Evolutionary conservation across 2,797 vertebrate genomes (phyloP), one percentile per base, ranked within the genome.

Genomic region (Erithacus rubecula): DNA sequence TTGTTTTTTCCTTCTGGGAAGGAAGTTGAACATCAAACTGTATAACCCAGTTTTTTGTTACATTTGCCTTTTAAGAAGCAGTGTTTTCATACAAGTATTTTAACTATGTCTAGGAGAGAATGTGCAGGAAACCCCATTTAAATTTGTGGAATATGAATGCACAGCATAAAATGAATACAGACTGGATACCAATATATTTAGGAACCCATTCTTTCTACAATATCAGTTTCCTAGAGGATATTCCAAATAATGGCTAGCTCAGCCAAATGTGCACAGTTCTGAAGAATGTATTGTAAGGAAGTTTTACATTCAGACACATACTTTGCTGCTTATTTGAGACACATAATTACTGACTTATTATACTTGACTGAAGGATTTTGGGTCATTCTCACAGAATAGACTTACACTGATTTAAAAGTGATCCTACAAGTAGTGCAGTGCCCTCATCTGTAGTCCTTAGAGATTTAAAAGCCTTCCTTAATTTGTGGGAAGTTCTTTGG

Each of bases 51-150:
- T 3, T 24, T 72, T 83, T 51, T 84, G 9, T 16, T 56, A 15
- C 7, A 29, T 81, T 58, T 83, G 12, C 8, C 44, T 43, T 78
- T 70, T 20, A 44, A 69, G 24, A 74, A 51, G 21, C 4, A 23
- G 17, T 46, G 21, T 60, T n/a, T 88, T 74, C 20, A n/a, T 37
- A 16, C 29, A 22, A 4, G 4, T 41, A 44, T 89, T 60, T 83
- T 79, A 59, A 14, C 15, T 51, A 4, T 18, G 7, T 75, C 44
- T 85, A 20, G 39, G 37, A 71, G 83, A 59, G 23, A 83, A 46
- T 0, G 3, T 26, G 14, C 5, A 41, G 44, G 60, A 76, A 72
- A 59, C 3, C 5, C 26, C 0, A 0, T 29, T 52, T 70, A 47
- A 52, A 44, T 53, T n/a, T 67, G 32, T 44, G 17, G 9, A 62